A percentile compares a stretch with the other conserved stretches of the same genome.
Evolutionary conservation across 2,113 vertebrate genomes (phyloP).

Genomic region (Pelobates fuscus): DNA sequence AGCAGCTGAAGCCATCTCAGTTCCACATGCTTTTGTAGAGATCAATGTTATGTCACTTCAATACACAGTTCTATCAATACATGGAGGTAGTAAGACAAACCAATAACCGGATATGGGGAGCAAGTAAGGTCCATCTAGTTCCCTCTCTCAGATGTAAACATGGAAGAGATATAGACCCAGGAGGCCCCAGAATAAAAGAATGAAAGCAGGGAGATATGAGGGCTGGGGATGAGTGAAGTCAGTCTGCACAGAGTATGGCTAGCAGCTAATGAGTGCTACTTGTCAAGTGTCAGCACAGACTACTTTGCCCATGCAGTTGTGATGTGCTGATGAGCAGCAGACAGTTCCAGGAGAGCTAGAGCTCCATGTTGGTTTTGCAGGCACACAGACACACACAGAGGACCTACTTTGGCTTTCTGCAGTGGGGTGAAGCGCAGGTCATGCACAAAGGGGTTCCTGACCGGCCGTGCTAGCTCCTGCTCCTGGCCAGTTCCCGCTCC

Average conservation of each 20-base stretch:
- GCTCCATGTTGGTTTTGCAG: not conserved
- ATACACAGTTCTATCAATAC: no score
- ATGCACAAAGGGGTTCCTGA: constrained; percentile 78
- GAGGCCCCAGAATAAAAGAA: not conserved
- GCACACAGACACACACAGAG: constrained; percentile 5
- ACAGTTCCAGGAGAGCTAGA: not conserved
- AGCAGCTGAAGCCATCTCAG: not conserved
- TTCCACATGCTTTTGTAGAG: no score
- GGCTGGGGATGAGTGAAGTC: not conserved
- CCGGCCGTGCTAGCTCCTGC: constrained; percentile 70
- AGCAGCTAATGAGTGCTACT: not conserved
- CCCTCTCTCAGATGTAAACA: no score
- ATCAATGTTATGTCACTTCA: not conserved
- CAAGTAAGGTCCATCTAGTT: not conserved
- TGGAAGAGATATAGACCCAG: no score
- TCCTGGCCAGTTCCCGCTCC: constrained; percentile 61
- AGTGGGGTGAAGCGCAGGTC: constrained; percentile 69
- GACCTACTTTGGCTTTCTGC: constrained; percentile 74
- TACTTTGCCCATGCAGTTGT: not conserved
- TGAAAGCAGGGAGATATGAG: not conserved
- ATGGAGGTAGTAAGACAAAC: not conserved
- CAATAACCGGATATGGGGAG: no score
- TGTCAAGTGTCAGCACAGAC: not conserved
- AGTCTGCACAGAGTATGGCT: no score
- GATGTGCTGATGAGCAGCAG: not conserved